Evolutionary conservation across 2,888 invertebrate species (phyloP).

Genomic region (Machimus rusticus): DNA sequence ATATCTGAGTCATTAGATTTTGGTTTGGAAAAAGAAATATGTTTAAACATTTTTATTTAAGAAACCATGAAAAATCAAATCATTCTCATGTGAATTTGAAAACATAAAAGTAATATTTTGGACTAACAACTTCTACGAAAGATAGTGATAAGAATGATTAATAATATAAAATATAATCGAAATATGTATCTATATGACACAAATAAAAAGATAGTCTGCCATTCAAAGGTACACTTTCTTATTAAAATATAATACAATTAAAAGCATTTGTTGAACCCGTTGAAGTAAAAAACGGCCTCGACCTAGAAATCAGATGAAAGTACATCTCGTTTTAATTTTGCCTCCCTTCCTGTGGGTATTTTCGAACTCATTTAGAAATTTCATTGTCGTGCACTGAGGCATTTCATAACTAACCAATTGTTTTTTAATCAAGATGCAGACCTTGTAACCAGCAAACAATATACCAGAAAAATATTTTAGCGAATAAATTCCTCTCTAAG

Average conservation of each 20-base stretch:
- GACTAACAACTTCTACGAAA: too few relatives aligned
- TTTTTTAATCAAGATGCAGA: neutral
- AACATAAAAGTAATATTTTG: too few relatives aligned
- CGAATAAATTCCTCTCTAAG: neutral
- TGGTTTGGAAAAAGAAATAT: too few relatives aligned
- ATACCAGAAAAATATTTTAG: neutral
- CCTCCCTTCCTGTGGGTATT: neutral
- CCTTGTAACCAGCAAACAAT: neutral
- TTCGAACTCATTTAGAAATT: neutral
- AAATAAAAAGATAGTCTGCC: neutral
- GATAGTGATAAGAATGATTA: too few relatives aligned
- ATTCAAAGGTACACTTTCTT: neutral
- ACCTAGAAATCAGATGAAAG: neutral
- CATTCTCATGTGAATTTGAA: too few relatives aligned
- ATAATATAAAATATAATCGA: neutral
- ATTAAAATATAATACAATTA: too few relatives aligned
- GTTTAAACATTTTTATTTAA: too few relatives aligned
- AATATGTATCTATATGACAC: too few relatives aligned
- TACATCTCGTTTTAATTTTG: neutral
- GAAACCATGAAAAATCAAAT: too few relatives aligned
- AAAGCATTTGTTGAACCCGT: neutral
- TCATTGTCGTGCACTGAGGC: neutral
- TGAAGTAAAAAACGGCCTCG: neutral
- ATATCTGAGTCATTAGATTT: too few relatives aligned
- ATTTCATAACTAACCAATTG: neutral